Base-by-base conservation (phyloP, 2,888 invertebrate genomes). In the Piscicola geometra region DNA sequence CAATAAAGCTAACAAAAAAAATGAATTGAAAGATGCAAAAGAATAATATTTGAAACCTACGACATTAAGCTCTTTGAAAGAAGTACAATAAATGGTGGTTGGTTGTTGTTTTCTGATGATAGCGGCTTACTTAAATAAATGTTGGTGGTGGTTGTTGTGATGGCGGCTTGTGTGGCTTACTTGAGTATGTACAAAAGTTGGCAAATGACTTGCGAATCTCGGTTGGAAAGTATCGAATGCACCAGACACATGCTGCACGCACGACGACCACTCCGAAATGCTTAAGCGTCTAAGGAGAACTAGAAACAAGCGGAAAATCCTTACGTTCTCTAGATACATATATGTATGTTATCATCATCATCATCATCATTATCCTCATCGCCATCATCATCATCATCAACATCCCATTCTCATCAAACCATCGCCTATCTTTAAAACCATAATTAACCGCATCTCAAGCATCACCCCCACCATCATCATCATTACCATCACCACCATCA, bases 401-500 rank as follows among this genome's bases (percentile, higher is more conserved):
- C 41, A 41, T 41, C 41, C 5, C 41, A 41, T 15, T 9, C 41
- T 41, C 41, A 41, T n/a, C n/a, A n/a, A n/a, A n/a, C n/a, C n/a
- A n/a, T n/a, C n/a, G n/a, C n/a, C n/a, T n/a, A n/a, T n/a, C n/a
- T n/a, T n/a, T n/a, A n/a, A n/a, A 15, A 41, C 41, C 41, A 5
- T 15, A 9, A 41, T 41, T 15, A 41, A 9, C 41, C 5, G 41
- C 41, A 41, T 41, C 41, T 9, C 15, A 5, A 9, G 9, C 41
- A 52, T 5, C 71, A 50, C 25, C 50, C 15, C 28, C 71, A 28
- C 2, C 30, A 71, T 41, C 71, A 52, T 71, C 32, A 50, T 47
- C 25, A 50, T 71, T 50, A 71, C 28, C 71, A 41, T 71, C 71
- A 28, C 28, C 71, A 52, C 47, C 71, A 71, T 1, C 47, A 71